Conservation (phyloP, 2,888 invertebrate genomes). For the Aromia moschata region DNA sequence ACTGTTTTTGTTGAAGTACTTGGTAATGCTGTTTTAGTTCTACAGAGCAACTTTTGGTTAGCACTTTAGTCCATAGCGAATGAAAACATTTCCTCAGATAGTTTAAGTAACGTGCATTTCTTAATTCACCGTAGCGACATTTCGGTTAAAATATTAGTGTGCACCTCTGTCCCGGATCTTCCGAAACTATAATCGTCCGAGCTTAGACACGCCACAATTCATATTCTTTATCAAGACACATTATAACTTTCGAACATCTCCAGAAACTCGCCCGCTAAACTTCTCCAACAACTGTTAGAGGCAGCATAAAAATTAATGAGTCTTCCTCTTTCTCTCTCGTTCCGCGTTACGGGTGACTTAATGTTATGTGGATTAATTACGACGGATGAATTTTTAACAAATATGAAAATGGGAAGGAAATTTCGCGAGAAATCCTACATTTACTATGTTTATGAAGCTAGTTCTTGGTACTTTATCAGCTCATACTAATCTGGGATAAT, state of each 20-base stretch:
- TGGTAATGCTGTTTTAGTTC: no score
- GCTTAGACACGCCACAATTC: slow-evolving; percentile 26
- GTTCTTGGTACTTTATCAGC: no score
- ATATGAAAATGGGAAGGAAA: not conserved
- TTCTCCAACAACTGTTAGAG: slow-evolving; percentile 13
- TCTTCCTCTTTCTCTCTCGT: slow-evolving; percentile 4
- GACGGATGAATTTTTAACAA: not conserved
- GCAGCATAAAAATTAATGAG: slow-evolving; percentile 20
- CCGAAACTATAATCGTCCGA: slow-evolving; percentile 16
- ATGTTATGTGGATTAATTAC: not conserved
- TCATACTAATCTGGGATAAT: no score
- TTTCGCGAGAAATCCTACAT: no score
- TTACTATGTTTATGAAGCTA: no score
- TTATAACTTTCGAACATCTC: slow-evolving; percentile 23
- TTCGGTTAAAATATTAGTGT: slow-evolving; percentile 16
- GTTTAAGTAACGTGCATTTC: no score
- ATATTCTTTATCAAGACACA: slow-evolving; percentile 18
- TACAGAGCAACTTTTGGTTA: no score
- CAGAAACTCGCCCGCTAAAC: slow-evolving; percentile 16
- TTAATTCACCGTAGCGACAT: slow-evolving; percentile 8
- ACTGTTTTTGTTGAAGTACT: no score
- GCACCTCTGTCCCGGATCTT: slow-evolving; percentile 15
- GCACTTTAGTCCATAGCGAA: no score
- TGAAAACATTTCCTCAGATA: no score
- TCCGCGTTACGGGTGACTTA: not conserved